A percentile compares a stretch with the other conserved stretches of the same genome.
phyloP scores from a whole-genome alignment of 2,797 vertebrate genomes.

The Gouania willdenowi region DNA sequence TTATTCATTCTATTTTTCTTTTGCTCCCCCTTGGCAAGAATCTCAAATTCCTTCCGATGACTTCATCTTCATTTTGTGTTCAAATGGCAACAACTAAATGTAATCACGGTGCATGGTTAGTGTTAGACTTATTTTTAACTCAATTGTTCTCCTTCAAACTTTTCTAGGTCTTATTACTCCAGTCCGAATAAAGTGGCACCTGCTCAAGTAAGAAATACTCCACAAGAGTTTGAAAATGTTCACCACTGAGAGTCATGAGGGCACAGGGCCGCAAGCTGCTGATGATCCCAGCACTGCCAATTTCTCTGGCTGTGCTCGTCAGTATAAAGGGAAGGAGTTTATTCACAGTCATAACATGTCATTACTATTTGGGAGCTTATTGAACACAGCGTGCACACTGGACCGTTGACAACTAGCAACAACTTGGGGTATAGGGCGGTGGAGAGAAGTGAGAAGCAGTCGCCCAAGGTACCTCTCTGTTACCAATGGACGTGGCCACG shows the following conservation, averaged over 20 bases:
- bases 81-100: too few species aligned
- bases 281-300: conserved; percentile 53
- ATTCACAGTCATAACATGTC: conserved; percentile 64
- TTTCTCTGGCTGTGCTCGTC: conserved; percentile 33
- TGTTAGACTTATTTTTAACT: too few species aligned
- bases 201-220: conserved; percentile 9
- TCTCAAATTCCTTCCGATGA: too few species aligned
- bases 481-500: conserved; percentile 54
- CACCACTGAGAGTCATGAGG: conserved; percentile 21
- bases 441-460: conserved; percentile 33
- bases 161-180: too few species aligned
- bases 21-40: too few species aligned
- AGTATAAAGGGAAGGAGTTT: conserved; percentile 44
- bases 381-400: conserved; percentile 41
- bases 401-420: conserved; percentile 52
- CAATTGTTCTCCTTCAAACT: too few species aligned
- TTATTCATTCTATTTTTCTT: too few species aligned
- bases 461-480: conserved; percentile 17
- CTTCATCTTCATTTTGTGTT: too few species aligned
- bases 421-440: conserved; percentile 33
- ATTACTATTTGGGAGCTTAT: conserved; percentile 42
- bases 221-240: conserved; percentile 30
- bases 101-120: too few species aligned
- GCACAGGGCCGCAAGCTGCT: conserved; percentile 27
- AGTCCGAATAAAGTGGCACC: too few species aligned